Percentiles rank a stretch among this genome's conserved stretches.
phyloP scores from a whole-genome alignment of 1,140 invertebrate genomes.

The Lithobius niger region DNA sequence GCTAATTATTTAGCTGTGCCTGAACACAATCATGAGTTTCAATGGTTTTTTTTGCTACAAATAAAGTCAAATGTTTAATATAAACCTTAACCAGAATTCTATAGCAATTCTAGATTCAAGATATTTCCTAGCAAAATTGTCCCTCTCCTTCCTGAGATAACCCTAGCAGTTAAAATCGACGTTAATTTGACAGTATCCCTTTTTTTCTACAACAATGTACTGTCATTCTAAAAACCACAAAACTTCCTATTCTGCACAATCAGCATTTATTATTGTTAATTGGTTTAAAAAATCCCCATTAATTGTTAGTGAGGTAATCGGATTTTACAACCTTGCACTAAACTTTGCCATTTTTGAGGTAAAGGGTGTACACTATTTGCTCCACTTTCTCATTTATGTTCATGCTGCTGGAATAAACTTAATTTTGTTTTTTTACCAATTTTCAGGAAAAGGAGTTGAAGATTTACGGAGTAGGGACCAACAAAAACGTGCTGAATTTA shows the following conservation, averaged over 20 bases:
- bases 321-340: background rate
- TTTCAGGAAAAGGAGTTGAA: background rate
- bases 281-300: background rate
- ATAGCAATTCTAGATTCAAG: too few species aligned
- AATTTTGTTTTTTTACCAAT: background rate
- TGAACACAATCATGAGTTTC: too few species aligned
- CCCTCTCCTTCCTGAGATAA: too few species aligned
- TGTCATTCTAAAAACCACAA: too few species aligned
- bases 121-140: too few species aligned
- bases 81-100: too few species aligned
- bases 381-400: background rate
- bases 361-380: background rate
- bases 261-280: background rate
- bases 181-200: too few species aligned
- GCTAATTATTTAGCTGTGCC: too few species aligned
- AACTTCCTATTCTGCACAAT: background rate
- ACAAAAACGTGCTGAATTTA: background rate
- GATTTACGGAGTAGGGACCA: background rate
- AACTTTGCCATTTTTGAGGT: background rate
- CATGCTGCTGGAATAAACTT: background rate
- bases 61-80: too few species aligned
- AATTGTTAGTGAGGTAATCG: background rate
- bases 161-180: too few species aligned
- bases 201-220: too few species aligned
- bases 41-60: too few species aligned